Conservation (phyloP, 2,113 vertebrate genomes). For the Balaeniceps rex region DNA sequence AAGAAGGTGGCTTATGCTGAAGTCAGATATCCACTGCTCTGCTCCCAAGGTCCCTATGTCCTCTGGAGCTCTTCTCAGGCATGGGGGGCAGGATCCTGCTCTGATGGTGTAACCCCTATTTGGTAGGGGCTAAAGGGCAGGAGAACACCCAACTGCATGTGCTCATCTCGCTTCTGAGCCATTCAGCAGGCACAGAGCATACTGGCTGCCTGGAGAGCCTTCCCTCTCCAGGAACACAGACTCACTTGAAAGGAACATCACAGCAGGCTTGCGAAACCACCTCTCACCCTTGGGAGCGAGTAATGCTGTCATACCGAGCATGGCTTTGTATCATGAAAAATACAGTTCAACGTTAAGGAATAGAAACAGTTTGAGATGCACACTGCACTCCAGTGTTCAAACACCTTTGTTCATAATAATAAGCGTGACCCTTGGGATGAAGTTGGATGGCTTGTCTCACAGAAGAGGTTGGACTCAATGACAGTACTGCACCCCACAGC, state of each 20-base stretch:
- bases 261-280: not conserved
- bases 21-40: not conserved
- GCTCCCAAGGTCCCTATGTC: not conserved
- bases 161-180: not conserved
- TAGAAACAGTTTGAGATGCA: not conserved
- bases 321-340: not conserved
- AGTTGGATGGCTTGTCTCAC: not conserved
- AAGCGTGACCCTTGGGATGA: not conserved
- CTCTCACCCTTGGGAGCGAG: not conserved
- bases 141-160: not conserved
- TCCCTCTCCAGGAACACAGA: not conserved
- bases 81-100: not conserved
- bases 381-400: not conserved
- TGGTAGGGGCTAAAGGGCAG: not conserved
- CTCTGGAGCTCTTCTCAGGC: not conserved
- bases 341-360: not conserved
- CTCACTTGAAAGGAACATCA: not conserved
- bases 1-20: not conserved
- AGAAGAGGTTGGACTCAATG: not conserved
- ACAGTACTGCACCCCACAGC: not conserved
- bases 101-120: not conserved
- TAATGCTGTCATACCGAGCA: rapidly evolving
- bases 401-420: not conserved
- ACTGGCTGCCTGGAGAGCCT: not conserved
- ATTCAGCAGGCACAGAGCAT: not conserved